Evolutionary conservation across 2,888 invertebrate genomes (phyloP).

Genomic region (Ennomos erosarius): DNA sequence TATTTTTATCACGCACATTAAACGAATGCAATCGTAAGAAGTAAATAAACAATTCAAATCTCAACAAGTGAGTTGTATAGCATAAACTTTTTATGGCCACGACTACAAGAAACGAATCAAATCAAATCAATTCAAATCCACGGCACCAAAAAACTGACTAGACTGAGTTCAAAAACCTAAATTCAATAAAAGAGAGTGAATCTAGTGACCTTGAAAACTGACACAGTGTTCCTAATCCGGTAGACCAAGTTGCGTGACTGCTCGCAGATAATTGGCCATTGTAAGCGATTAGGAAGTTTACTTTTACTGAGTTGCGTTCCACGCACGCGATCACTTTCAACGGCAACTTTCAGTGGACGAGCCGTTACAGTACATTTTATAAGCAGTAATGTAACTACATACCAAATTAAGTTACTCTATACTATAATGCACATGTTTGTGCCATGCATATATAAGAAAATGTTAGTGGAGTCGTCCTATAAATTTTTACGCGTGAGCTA

Average conservation of each 20-base stretch:
- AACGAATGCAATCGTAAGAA: too few relatives aligned
- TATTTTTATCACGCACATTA: too few relatives aligned
- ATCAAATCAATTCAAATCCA: slow-evolving; percentile 9
- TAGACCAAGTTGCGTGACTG: slow-evolving; percentile 52
- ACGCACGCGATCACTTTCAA: slow-evolving; percentile 78
- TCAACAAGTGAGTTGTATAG: background rate
- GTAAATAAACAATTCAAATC: slow-evolving; percentile 2
- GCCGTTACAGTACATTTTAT: slow-evolving; percentile 10
- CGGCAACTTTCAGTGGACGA: slow-evolving; percentile 62
- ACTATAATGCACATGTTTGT: too few relatives aligned
- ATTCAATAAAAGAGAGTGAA: slow-evolving; percentile 38
- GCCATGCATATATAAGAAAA: too few relatives aligned
- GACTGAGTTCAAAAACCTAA: slow-evolving; percentile 22
- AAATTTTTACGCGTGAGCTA: too few relatives aligned
- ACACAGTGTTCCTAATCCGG: slow-evolving; percentile 61
- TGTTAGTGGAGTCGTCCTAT: too few relatives aligned
- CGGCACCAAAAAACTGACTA: slow-evolving; percentile 8
- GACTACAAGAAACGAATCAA: slow-evolving; percentile 1
- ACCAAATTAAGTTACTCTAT: background rate
- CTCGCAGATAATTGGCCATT: slow-evolving; percentile 53
- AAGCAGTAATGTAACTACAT: slow-evolving; percentile 18
- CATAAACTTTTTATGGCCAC: background rate
- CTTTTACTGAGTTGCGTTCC: slow-evolving; percentile 75
- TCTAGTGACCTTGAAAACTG: slow-evolving; percentile 61
- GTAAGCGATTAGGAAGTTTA: slow-evolving; percentile 77